Evolutionary conservation across 2,888 invertebrate species (phyloP).

Genomic region (Drosophila incognita): DNA sequence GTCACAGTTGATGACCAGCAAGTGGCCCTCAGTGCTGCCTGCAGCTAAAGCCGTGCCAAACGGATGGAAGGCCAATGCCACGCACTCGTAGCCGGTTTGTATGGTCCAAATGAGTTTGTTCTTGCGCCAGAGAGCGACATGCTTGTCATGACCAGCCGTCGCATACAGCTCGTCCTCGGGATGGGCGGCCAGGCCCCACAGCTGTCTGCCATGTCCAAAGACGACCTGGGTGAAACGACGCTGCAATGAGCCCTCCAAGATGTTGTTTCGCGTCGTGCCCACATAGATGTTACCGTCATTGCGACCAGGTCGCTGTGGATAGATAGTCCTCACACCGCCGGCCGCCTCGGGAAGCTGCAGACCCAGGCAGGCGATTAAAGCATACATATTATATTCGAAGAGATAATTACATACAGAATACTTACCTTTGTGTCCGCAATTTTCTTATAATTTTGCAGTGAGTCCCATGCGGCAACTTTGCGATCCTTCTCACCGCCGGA

Average conservation of each 20-base stretch:
- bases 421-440: constrained; percentile 94
- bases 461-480: constrained; percentile 96
- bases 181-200: constrained; percentile 95
- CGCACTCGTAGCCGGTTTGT: constrained; percentile 95
- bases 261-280: constrained; percentile 94
- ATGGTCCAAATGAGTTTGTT: constrained; percentile 95
- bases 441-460: constrained; percentile 94
- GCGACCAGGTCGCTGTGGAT: constrained; percentile 93
- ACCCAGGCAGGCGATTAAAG: background rate
- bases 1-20: constrained; percentile 94
- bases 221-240: constrained; percentile 94
- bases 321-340: constrained; percentile 95
- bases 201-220: constrained; percentile 94
- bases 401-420: background rate
- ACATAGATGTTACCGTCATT: constrained; percentile 96
- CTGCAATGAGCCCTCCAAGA: constrained; percentile 95
- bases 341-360: constrained; percentile 92
- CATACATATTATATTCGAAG: background rate
- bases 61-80: constrained; percentile 94
- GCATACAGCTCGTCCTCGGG: constrained; percentile 96
- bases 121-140: constrained; percentile 95
- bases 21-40: constrained; percentile 95
- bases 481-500: constrained; percentile 96
- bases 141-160: constrained; percentile 96
- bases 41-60: constrained; percentile 94